Evolutionary conservation across 2,113 vertebrate species (phyloP).

Genomic region (Pangasianodon gigas): DNA sequence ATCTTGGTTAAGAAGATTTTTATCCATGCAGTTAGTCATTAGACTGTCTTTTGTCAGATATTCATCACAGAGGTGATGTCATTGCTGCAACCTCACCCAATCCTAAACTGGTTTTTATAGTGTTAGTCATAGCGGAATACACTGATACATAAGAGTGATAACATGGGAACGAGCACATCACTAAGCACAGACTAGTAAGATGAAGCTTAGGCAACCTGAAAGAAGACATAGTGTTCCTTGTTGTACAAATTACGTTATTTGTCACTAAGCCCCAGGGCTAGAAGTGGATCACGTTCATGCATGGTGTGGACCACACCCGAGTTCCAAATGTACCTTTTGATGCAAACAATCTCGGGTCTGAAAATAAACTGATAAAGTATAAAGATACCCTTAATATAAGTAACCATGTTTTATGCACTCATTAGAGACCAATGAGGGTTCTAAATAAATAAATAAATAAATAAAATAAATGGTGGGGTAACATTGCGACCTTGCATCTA

Average conservation of each 20-base stretch:
- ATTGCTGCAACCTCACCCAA: background rate
- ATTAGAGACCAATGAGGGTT: background rate
- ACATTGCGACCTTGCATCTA: background rate
- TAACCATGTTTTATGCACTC: background rate
- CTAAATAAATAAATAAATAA: background rate
- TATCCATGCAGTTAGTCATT: background rate
- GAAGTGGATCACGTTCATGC: background rate
- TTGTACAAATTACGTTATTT: slow-evolving; percentile 9
- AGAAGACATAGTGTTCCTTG: background rate
- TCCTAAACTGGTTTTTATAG: background rate
- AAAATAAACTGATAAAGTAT: background rate
- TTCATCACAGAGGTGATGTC: background rate
- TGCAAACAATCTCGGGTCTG: background rate
- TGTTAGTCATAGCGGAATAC: background rate
- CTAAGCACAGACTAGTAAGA: background rate
- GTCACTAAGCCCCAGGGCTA: background rate
- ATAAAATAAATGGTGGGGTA: background rate
- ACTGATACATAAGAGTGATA: background rate
- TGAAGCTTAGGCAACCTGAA: slow-evolving; percentile 7
- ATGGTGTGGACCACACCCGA: background rate
- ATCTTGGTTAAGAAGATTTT: background rate
- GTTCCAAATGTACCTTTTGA: background rate
- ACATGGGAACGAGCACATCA: background rate
- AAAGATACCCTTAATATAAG: background rate
- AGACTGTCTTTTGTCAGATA: slow-evolving; percentile 10